Evolutionary conservation across 64 coral and sea anemone species (phyloP), one percentile per base, ranked within the genome.

Genomic region (Hydrozoanthus tunicans): DNA sequence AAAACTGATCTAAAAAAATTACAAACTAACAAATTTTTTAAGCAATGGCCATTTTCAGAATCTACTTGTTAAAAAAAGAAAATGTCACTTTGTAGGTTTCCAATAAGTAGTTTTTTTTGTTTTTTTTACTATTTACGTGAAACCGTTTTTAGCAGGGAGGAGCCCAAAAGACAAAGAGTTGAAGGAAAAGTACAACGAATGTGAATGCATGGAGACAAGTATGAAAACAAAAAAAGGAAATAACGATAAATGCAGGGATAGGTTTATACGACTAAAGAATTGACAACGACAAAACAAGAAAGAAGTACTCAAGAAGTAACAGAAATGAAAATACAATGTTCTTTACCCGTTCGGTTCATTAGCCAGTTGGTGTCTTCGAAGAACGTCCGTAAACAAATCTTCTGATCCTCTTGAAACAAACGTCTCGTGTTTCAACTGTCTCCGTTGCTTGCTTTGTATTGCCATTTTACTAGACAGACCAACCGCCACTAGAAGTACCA

Each of bases 311-410:
- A 64, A 1, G 54, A 83, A 60, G 51, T 2, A 14, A 55, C 13
- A 11, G 9, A 56, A 11, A 5, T 15, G 8, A 17, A 11, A 54
- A 54, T 1, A 55, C 5, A 68, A 23, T 4, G 9, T 3, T 66
- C 27, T 17, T 32, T 70, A 85, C 82, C 64, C 6, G 53, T 75
- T 32, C n/a, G 23, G 54, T 58, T 88, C 84, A 57, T 59, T 56
- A 11, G 69, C 70, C 84, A 61, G 55, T 60, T 88, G 84, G 69
- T 88, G 56, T 57, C 84, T 58, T 57, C 56, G 70, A 14, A 88
- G 84, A 73, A 88, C 84, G 25, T 88, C 56, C 1, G 84, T 14
- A 56, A 88, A 88, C 5, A 75, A n/a, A 54, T 88, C 68, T 9
- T 88, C 84, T 25, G 70, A 51, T 5, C 11, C 15, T 13, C 58